Evolutionary conservation across 1,140 invertebrate species (phyloP).

Genomic region (Trachymyrmex septentrionalis): DNA sequence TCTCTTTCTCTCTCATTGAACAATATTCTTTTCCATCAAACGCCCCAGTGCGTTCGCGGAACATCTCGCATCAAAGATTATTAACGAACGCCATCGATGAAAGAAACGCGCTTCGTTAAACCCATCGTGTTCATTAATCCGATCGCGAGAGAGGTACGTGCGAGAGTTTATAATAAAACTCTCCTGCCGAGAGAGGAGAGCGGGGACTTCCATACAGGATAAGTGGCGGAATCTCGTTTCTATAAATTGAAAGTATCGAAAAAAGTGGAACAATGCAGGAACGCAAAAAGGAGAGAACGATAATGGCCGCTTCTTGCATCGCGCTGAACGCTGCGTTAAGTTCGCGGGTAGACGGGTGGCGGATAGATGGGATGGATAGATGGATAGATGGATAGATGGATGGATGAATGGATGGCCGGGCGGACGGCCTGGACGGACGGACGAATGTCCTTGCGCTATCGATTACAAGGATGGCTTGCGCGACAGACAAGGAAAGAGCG

Average conservation of each 20-base stretch:
- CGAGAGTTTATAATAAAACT: slow-evolving; percentile 56
- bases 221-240: slow-evolving; percentile 67
- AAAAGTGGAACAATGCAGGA: slow-evolving; percentile 59
- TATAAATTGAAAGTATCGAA: slow-evolving; percentile 64
- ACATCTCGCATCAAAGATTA: slow-evolving; percentile 59
- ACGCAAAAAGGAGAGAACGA: slow-evolving; percentile 57
- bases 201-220: slow-evolving; percentile 25
- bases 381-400: slow-evolving; percentile 40
- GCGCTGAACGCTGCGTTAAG: slow-evolving; percentile 67
- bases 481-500: slow-evolving; percentile 56
- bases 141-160: slow-evolving; percentile 39
- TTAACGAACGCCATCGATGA: slow-evolving; percentile 59
- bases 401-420: slow-evolving; percentile 37
- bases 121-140: slow-evolving; percentile 57
- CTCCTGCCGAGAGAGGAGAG: background rate
- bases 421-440: slow-evolving; percentile 46
- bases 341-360: slow-evolving; percentile 59
- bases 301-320: slow-evolving; percentile 72
- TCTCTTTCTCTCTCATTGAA: background rate
- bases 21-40: slow-evolving; percentile 43
- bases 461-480: slow-evolving; percentile 62
- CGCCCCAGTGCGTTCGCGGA: slow-evolving; percentile 4
- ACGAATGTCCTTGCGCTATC: slow-evolving; percentile 68
- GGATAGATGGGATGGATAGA: slow-evolving; percentile 52
- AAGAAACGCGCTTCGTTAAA: slow-evolving; percentile 60